A percentile compares a stretch with the other conserved stretches of the same genome.
phyloP scores from a whole-genome alignment of 37 sponge, comb jelly and placozoan genomes.

The Spongilla lacustris region DNA sequence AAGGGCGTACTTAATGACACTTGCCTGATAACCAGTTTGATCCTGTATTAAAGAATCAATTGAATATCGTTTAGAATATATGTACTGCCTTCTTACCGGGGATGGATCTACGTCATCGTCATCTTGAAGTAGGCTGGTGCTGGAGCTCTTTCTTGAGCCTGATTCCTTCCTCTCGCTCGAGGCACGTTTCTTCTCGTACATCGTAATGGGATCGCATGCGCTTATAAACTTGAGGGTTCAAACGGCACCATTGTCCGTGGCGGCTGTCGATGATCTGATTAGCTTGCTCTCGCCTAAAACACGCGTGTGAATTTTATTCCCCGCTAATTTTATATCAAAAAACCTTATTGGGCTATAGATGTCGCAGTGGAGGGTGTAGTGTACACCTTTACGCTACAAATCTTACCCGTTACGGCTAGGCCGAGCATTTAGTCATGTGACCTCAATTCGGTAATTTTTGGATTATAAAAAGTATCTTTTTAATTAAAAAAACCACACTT shows the following conservation, averaged over 20 bases:
- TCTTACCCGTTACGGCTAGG: too few species aligned
- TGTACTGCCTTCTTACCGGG: constrained; percentile 6
- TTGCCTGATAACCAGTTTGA: constrained; percentile 49
- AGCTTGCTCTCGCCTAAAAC: not conserved
- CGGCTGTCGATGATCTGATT: too few species aligned
- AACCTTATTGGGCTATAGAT: too few species aligned
- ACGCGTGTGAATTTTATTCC: not conserved
- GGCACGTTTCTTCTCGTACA: not conserved
- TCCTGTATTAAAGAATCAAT: not conserved
- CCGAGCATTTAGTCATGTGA: too few species aligned
- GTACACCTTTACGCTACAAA: too few species aligned
- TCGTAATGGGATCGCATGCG: not conserved
- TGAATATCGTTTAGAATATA: not conserved
- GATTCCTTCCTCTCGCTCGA: not conserved
- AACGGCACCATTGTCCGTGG: not conserved
- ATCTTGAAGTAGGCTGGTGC: not conserved
- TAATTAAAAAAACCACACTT: too few species aligned
- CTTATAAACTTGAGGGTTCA: not conserved
- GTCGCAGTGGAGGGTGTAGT: too few species aligned
- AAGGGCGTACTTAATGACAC: constrained; percentile 17
- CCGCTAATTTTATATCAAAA: too few species aligned
- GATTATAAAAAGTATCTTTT: too few species aligned
- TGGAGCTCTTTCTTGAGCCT: not conserved
- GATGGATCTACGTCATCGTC: constrained; percentile 6
- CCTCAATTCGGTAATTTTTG: too few species aligned